Conservation (phyloP, 2,113 vertebrate genomes). For the Ceratotherium simum region DNA sequence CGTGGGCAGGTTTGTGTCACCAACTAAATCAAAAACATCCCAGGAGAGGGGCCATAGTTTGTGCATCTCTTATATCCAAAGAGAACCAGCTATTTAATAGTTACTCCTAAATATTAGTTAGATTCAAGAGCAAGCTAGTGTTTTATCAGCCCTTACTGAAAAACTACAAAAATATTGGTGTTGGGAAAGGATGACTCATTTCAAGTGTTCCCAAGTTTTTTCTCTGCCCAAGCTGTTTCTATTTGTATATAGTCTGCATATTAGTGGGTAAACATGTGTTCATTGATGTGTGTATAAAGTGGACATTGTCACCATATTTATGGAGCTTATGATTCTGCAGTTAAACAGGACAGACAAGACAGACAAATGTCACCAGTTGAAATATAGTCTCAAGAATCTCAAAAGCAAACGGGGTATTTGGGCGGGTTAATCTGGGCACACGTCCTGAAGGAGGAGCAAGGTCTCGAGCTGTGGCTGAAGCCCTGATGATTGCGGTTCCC, state of each 20-base stretch:
- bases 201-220: neutral
- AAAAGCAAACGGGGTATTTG: neutral
- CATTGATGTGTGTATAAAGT: neutral
- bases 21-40: neutral
- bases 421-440: neutral
- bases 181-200: neutral
- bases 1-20: neutral
- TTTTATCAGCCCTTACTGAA: neutral
- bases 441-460: neutral
- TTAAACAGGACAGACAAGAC: neutral
- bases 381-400: neutral
- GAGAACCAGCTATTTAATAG: neutral
- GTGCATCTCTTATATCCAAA: neutral
- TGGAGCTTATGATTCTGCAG: neutral
- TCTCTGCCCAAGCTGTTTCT: neutral
- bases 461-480: neutral
- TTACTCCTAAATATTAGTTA: neutral
- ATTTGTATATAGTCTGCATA: neutral
- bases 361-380: neutral
- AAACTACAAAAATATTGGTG: neutral
- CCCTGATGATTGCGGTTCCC: neutral
- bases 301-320: neutral
- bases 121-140: neutral
- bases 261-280: neutral
- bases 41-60: neutral